Evolutionary conservation across 2,888 invertebrate species (phyloP), one percentile per base, ranked within the genome.

Genomic region (Torymus texanus): DNA sequence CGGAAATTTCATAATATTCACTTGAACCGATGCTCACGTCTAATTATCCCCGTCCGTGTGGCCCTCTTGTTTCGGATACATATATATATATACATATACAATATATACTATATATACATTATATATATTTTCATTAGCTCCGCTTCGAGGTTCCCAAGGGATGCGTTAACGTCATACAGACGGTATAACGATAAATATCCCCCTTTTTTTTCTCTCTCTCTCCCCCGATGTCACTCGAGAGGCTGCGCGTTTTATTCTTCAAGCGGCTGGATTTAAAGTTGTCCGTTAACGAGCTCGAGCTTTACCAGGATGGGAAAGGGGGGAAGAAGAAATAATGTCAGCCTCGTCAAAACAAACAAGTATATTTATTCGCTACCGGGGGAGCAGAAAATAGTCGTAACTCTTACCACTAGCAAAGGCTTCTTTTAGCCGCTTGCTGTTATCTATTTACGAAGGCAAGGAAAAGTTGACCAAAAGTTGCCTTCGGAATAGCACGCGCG

Each of bases 1-100:
- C 59, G 59, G 59, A 70, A 70, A 70, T 70, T 70, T 70, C 70
- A 50, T 41, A 50, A 70, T 16, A 56, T 68, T 21, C 53, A 61
- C 18, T 59, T 59, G 16, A 8, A n/a, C 10, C 41, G n/a, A n/a
- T n/a, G 18, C n/a, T 58, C 59, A 13, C 55, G 5, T 59, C 59
- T 41, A 41, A 41, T 41, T 41, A 41, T 41, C 41, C 1, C 41
- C 41, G 41, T 8, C 29, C 29, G 29, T 5, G 29, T 3, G 4
- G 29, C 29, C 29, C 29, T n/a, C 29, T 29, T 29, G 29, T 29
- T 29, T 29, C 29, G 29, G 29, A 29, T 29, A 29, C 29, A 29
- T 53, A 21, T 16, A 3, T 16, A 67, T 4, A 18, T n/a, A 58
- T 18, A 58, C 58, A 16, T 4, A 67, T 11, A 56, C 56, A 18